Percentiles rank a stretch among this genome's conserved stretches.
These are phyloP conservation scores for Pteronotus mesoamericanus DNA, from an alignment of 2,797 vertebrate genomes.

Conservation along the genomic window DNA sequence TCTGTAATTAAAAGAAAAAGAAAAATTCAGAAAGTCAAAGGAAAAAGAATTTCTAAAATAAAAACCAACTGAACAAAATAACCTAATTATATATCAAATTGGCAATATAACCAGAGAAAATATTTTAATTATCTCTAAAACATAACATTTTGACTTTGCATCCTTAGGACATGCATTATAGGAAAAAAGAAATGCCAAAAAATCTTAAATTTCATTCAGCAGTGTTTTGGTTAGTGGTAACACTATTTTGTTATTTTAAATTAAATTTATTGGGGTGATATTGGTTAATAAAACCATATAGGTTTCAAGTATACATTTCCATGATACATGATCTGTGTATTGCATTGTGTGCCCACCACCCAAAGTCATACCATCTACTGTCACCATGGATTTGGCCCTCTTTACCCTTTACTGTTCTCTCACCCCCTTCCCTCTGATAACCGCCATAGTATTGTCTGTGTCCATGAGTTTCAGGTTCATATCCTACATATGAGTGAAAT, in stretches of 20 bases:
- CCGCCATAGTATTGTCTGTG: background rate
- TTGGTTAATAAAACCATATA: background rate
- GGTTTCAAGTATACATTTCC: background rate
- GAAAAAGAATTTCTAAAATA: background rate
- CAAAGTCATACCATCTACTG: background rate
- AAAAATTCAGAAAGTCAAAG: background rate
- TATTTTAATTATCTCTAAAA: slow-evolving; percentile 26
- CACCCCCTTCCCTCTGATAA: background rate
- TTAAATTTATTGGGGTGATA: background rate
- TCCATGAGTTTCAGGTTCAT: background rate
- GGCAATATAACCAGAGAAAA: slow-evolving; percentile 14
- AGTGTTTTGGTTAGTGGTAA: slow-evolving; percentile 18
- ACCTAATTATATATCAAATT: background rate
- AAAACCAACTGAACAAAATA: slow-evolving; percentile 10
- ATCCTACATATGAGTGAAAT: background rate
- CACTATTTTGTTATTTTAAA: background rate
- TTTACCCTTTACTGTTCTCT: background rate
- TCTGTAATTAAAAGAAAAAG: background rate
- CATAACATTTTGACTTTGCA: background rate
- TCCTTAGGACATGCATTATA: background rate
- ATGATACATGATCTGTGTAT: background rate
- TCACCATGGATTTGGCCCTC: background rate
- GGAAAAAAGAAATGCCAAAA: background rate
- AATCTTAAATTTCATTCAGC: background rate
- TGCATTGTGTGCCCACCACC: background rate